Evolutionary conservation across 2,888 invertebrate genomes (phyloP), one percentile per base, ranked within the genome.

Genomic region (Lithosia quadra): DNA sequence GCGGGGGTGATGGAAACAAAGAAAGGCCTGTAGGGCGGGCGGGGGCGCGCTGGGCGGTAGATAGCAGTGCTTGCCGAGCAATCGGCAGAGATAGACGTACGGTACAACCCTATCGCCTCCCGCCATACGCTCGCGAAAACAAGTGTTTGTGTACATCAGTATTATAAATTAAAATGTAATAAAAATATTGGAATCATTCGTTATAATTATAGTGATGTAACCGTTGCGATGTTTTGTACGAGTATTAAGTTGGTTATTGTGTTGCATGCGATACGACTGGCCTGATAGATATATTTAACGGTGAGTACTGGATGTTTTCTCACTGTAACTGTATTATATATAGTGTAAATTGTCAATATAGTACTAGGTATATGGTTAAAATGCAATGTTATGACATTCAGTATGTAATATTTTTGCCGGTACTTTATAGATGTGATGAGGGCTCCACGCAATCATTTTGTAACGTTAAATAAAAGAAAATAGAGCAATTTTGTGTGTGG

Each of bases 1-100:
- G 84, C 85, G 84, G 86, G 88, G 89, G 86, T 85, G 71, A 88
- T 90, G 89, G 93, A 93, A 93, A 95, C 94, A 95, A 95, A 94
- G 94, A 92, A 93, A 92, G 88, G 79, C 81, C 86, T 88, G 87
- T 86, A 86, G 90, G 92, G 91, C 91, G 92, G 92, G 91, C 89
- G 91, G 93, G 92, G 91, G 83, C 81, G 78, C 77, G 78, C 83
- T 82, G 90, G 71, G 72, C 79, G 68, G 87, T 89, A 89, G 90
- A 86, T 87, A 88, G 71, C 80, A 93, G 93, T 93, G 81, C 80
- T 85, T 89, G 90, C 90, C 90, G 88, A 88, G 84, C 88, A 68
- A 69, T 87, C 91, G 91, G 89, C 89, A 78, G 66, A 77, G 84
- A 57, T 78, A 76, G 85, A 86, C 90, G 86, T 72, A 74, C 71